Base-by-base conservation (phyloP, 2,113 vertebrate genomes). In the Haemorhous mexicanus region DNA sequence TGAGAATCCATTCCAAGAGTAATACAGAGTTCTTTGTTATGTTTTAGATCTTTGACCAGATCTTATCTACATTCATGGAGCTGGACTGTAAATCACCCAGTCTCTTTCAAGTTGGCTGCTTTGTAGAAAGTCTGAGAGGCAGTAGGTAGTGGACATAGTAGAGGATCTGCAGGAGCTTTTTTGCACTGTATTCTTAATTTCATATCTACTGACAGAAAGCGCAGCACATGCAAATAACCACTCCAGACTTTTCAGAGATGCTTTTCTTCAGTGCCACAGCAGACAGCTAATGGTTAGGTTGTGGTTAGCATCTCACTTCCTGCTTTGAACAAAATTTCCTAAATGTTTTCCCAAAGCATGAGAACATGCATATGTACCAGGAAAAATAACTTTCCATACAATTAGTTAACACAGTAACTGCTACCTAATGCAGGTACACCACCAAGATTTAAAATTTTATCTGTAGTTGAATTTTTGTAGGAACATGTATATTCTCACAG, bases 61-160 rank as follows among this genome's bases (percentile, higher is more conserved):
- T 96, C 81, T 96, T 97, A 94, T 94, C 90, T 95, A 24, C 41
- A 16, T 64, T 84, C 68, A 33, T 69, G 74, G 76, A 68, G 41
- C 72, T 64, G 56, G 69, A 72, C 79, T 92, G 84, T 95, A 96
- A 96, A 97, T 96, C 90, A 95, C 61, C 33, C 56, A 24, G 33
- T 76, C 70, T 92, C 70, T 96, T 95, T 94, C 62, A 91, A 91
- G 88, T 89, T 89, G 30, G 7, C 46, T 89, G 63, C 66, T 92
- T 78, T 96, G 76, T 85, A 80, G 63, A 66, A 90, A 95, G 70
- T 16, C 23, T 79, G n/a, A 70, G 44, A 88, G 55, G 33, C 55
- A 62, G 35, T 37, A 46, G 74, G 33, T 59, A 44, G 20, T 28
- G 49, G 50, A 13, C 0, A 2, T 28, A 58, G 32, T 19, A 37